These are phyloP conservation scores for Oceanodroma leucorhoa DNA, from an alignment of 2,797 vertebrate genomes.

Conservation along the genomic window DNA sequence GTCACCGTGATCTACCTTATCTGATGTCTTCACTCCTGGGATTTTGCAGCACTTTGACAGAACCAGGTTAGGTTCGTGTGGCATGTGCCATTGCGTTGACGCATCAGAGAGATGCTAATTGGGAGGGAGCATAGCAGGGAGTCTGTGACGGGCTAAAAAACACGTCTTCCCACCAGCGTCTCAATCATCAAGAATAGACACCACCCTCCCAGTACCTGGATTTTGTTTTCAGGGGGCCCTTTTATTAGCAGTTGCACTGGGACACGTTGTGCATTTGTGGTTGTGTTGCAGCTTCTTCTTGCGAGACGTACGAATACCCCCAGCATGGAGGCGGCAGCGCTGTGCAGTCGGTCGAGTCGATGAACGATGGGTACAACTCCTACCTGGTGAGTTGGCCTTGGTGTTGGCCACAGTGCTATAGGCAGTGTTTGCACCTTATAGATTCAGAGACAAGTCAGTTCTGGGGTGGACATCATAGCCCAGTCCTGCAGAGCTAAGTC, in stretches of 20 bases:
- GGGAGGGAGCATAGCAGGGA: not conserved
- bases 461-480: not conserved
- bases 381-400: constrained; percentile 85
- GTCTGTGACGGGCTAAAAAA: not conserved
- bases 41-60: not conserved
- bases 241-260: not conserved
- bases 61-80: not conserved
- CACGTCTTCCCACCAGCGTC: not conserved
- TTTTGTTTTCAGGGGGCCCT: not conserved
- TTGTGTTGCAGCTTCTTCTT: constrained; percentile 87
- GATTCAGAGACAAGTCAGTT: not conserved
- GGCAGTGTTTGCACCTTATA: not conserved
- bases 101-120: not conserved
- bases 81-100: rapidly evolving
- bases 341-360: constrained; percentile 87
- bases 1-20: not conserved
- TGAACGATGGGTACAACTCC: constrained; percentile 87
- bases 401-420: not conserved
- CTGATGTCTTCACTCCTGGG: not conserved
- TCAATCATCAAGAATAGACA: not conserved
- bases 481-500: not conserved
- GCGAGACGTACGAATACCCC: constrained; percentile 91
- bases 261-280: not conserved
- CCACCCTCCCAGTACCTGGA: not conserved
- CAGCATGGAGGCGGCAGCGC: constrained; percentile 79